Evolutionary conservation across 2,888 invertebrate genomes (phyloP).

Genomic region (Troides aeacus): DNA sequence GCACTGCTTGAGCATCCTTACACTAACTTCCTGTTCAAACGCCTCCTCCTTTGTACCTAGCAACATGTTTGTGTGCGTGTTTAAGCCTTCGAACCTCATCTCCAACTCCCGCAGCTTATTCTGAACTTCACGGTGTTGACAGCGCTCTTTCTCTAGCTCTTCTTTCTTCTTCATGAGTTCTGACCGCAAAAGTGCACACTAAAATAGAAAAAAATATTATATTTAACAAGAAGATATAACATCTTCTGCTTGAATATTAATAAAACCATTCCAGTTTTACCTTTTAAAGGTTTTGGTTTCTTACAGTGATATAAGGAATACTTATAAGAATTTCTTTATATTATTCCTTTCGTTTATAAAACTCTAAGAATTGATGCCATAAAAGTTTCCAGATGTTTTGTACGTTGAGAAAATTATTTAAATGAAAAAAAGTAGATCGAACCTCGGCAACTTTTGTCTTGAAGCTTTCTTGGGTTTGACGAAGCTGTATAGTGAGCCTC

Average conservation of each 20-base stretch:
- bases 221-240: not conserved
- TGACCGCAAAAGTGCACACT: constrained; percentile 68
- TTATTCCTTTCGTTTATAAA: too few species aligned
- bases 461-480: constrained; percentile 83
- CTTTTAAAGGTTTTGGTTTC: too few species aligned
- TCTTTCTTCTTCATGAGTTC: constrained; percentile 72
- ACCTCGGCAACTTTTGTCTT: constrained; percentile 85
- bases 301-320: too few species aligned
- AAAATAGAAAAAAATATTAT: constrained; percentile 2
- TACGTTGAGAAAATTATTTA: not conserved
- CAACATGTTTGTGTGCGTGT: constrained; percentile 64
- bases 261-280: too few species aligned
- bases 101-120: constrained; percentile 65
- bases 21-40: constrained; percentile 77
- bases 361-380: too few species aligned
- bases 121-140: constrained; percentile 77
- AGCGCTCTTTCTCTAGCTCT: constrained; percentile 79
- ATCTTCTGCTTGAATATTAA: too few species aligned
- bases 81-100: constrained; percentile 57
- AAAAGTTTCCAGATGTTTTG: too few species aligned
- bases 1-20: constrained; percentile 75
- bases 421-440: not conserved
- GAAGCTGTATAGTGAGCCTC: constrained; percentile 81
- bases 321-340: too few species aligned
- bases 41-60: constrained; percentile 82